Evolutionary conservation across 2,888 invertebrate genomes (phyloP), one percentile per base, ranked within the genome.

Genomic region (Himalopsyche kuldschensis): DNA sequence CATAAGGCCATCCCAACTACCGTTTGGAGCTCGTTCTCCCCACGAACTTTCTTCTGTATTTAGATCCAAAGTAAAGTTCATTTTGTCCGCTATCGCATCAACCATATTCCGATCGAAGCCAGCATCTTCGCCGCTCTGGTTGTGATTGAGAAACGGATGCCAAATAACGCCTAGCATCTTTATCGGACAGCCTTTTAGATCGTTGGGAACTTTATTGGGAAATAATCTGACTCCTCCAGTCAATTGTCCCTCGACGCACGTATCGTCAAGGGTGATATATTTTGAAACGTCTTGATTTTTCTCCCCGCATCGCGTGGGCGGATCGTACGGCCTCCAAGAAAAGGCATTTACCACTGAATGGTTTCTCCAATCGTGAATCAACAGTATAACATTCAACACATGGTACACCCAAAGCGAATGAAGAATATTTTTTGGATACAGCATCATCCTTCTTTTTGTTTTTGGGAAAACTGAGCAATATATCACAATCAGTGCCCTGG

Each of bases 81-180:
- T 84, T 75, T 86, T 85, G 78, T 87, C 82, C 4, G 88, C 87
- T 48, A 89, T 85, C 4, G 87, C 82, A 80, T 88, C 87, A 47
- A 89, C 47, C 20, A 88, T 78, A 78, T 86, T 86, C 0, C 88
- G 84, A 84, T 89, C 89, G 20, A 89, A 83, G n/a, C 89, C 89
- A n/a, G 82, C 76, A 24, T 79, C 77, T 20, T 77, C 46, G 4
- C 81, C 85, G 69, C 84, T 86, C 10, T 84, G 82, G n/a, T 85
- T 81, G 41, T 88, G 87, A 30, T 87, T 83, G 6, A 88, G 86
- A 4, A 89, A 90, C 0, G 90, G 90, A 10, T 88, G 88, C 87
- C 88, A 88, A 32, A 88, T 84, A 4, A 88, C 86, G n/a, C 88
- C 88, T 24, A 88, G 78, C 4, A 89, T 88, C 82, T 86, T 87